Evolutionary conservation across 2,113 vertebrate species (phyloP).

Genomic region (Scomber japonicus): DNA sequence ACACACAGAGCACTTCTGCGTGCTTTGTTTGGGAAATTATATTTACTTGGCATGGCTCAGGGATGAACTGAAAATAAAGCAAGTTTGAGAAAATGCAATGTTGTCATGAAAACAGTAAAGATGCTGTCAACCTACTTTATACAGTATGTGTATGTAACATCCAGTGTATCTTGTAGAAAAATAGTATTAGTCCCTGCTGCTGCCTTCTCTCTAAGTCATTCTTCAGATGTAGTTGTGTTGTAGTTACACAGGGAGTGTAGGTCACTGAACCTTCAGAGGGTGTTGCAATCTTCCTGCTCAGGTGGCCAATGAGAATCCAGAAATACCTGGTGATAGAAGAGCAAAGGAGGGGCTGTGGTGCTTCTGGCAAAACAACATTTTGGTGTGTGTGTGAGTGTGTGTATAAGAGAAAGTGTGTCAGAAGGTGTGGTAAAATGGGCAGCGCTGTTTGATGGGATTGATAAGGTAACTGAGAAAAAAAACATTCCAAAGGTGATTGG

Average conservation of each 20-base stretch:
- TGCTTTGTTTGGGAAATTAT: neutral
- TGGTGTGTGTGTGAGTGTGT: constrained; percentile 23
- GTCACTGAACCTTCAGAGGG: constrained; percentile 64
- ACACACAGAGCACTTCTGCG: neutral
- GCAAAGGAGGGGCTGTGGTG: constrained; percentile 19
- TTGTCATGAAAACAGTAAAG: neutral
- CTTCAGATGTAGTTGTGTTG: constrained; percentile 22
- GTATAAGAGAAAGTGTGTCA: constrained; percentile 27
- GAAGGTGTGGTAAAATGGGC: constrained; percentile 37
- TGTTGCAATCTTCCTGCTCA: constrained; percentile 42
- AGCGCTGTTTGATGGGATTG: constrained; percentile 20
- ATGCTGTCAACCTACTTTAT: neutral
- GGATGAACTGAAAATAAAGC: neutral
- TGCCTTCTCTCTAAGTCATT: constrained; percentile 29
- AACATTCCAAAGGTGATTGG: constrained; percentile 27
- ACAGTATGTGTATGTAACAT: neutral
- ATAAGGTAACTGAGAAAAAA: constrained; percentile 54
- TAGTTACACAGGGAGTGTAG: constrained; percentile 25
- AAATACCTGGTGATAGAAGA: constrained; percentile 56
- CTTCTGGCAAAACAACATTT: constrained; percentile 50
- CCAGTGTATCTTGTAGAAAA: neutral
- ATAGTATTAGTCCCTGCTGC: neutral
- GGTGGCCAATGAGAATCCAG: constrained; percentile 70
- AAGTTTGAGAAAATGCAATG: neutral
- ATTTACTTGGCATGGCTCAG: neutral